phyloP scores from a whole-genome alignment of 2,113 vertebrate species.

The Tetraodon nigroviridis region DNA sequence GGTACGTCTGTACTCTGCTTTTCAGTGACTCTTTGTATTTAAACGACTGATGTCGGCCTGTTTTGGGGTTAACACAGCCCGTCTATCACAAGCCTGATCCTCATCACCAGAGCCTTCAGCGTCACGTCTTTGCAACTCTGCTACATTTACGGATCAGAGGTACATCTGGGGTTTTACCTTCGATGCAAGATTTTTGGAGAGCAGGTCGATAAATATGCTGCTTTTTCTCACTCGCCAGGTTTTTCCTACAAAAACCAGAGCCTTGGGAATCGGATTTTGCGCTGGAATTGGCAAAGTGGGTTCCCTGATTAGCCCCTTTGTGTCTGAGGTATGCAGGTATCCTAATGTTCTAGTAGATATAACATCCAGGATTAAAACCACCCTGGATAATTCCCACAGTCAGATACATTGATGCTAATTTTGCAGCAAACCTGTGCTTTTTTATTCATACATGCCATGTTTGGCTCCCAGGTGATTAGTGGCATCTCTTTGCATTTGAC shows the following conservation, averaged over 20 bases:
- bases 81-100: slow-evolving; percentile 84
- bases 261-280: slow-evolving; percentile 81
- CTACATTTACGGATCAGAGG: slow-evolving; percentile 93
- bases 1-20: slow-evolving; percentile 63
- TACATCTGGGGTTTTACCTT: slow-evolving; percentile 24
- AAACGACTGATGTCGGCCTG: not conserved
- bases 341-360: not conserved
- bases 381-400: too few species aligned
- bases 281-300: slow-evolving; percentile 81
- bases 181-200: not conserved
- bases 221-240: slow-evolving; percentile 34
- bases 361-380: not conserved
- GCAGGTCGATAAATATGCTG: not conserved
- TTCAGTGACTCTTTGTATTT: not conserved
- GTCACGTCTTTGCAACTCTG: slow-evolving; percentile 86
- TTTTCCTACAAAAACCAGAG: slow-evolving; percentile 83
- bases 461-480: slow-evolving; percentile 54
- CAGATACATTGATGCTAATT: too few species aligned
- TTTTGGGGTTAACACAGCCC: slow-evolving; percentile 63
- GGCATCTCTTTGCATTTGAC: slow-evolving; percentile 35
- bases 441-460: not conserved
- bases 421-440: not conserved
- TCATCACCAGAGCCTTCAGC: slow-evolving; percentile 89
- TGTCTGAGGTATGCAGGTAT: slow-evolving; percentile 81
- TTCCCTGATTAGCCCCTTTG: slow-evolving; percentile 85